These are phyloP conservation scores for Leptopilina myrica DNA, from an alignment of 2,888 invertebrate species.

Conservation along the genomic window DNA sequence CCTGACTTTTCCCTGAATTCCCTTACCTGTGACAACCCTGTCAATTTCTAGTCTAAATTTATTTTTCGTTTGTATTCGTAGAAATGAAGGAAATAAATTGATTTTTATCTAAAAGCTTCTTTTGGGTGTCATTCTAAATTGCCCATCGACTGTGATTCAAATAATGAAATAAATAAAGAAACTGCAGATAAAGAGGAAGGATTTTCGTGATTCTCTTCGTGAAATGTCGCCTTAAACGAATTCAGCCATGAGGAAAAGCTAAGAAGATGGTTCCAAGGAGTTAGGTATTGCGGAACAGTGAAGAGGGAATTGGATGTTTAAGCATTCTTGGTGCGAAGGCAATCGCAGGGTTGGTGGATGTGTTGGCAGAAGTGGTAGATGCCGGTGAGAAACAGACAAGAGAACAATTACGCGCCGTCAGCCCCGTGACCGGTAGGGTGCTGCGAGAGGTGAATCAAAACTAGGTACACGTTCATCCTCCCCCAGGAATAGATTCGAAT, in stretches of 20 bases:
- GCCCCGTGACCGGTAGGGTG: slow-evolving; percentile 71
- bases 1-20: too few relatives aligned
- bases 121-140: too few relatives aligned
- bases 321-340: slow-evolving; percentile 74
- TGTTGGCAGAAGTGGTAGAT: slow-evolving; percentile 59
- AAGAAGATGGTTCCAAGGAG: slow-evolving; percentile 8
- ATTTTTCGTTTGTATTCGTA: too few relatives aligned
- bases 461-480: slow-evolving; percentile 64
- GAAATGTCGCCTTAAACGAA: slow-evolving; percentile 14
- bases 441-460: slow-evolving; percentile 75
- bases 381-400: slow-evolving; percentile 69
- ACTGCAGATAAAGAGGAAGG: not conserved
- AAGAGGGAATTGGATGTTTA: slow-evolving; percentile 65
- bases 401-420: slow-evolving; percentile 76
- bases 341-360: slow-evolving; percentile 69
- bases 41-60: too few relatives aligned
- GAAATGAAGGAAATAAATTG: too few relatives aligned
- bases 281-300: slow-evolving; percentile 62
- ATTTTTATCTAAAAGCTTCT: too few relatives aligned
- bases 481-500: slow-evolving; percentile 62
- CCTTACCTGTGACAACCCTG: too few relatives aligned
- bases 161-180: not conserved
- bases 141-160: too few relatives aligned
- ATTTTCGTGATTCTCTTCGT: not conserved
- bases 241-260: not conserved